Evolutionary conservation across 2,113 vertebrate species (phyloP).

Genomic region (Platysternon megacephalum): DNA sequence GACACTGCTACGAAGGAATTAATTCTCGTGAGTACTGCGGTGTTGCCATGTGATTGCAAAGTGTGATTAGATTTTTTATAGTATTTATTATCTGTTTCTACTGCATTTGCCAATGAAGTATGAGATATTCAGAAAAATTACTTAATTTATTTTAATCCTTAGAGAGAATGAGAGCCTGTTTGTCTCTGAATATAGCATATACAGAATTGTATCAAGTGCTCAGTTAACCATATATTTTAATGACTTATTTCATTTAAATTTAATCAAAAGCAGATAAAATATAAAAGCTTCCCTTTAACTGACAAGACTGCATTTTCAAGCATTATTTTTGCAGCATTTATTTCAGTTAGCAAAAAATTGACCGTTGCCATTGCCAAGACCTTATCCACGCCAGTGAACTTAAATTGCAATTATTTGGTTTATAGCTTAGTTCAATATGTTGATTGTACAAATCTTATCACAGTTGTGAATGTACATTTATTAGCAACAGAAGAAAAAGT

Average conservation of each 20-base stretch:
- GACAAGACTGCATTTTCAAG: not conserved
- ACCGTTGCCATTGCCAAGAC: not conserved
- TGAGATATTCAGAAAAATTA: not conserved
- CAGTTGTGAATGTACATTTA: not conserved
- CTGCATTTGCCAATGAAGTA: not conserved
- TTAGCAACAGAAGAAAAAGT: not conserved
- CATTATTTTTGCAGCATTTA: not conserved
- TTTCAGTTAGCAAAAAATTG: not conserved
- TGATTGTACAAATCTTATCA: not conserved
- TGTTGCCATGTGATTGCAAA: not conserved
- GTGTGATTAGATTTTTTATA: not conserved
- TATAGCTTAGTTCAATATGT: not conserved
- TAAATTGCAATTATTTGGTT: not conserved
- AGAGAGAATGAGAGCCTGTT: not conserved
- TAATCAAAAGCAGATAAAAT: not conserved
- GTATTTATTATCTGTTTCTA: not conserved
- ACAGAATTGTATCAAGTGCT: not conserved
- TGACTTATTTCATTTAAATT: not conserved
- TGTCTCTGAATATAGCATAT: not conserved
- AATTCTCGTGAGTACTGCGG: constrained; percentile 82
- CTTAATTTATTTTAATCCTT: not conserved
- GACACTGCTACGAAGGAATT: constrained; percentile 82
- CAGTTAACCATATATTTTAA: not conserved
- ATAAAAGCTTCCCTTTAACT: not conserved
- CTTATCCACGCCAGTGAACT: not conserved